Conservation (phyloP, 1,140 invertebrate genomes). For the Drosophila tropicalis region DNA sequence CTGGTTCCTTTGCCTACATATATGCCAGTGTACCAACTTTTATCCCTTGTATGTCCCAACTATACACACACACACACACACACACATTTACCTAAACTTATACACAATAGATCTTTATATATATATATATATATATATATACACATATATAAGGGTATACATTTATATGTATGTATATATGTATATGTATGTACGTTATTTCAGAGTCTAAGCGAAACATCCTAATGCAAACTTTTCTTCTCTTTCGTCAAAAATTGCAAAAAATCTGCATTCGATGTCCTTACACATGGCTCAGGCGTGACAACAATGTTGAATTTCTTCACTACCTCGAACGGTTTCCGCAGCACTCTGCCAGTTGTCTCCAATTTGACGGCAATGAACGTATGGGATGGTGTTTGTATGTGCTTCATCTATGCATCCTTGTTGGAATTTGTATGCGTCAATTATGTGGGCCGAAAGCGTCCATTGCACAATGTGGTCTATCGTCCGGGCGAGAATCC, state of each 20-base stretch:
- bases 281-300: conserved; percentile 86
- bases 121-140: background rate
- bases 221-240: conserved; percentile 3
- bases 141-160: background rate
- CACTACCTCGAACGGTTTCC: conserved; percentile 95
- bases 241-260: background rate
- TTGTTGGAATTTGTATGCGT: conserved; percentile 96
- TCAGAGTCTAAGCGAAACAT: background rate
- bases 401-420: conserved; percentile 98
- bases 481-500: conserved; percentile 95
- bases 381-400: conserved; percentile 97
- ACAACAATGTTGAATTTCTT: conserved; percentile 99
- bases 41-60: background rate
- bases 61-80: background rate
- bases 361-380: conserved; percentile 97
- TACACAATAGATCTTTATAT: background rate
- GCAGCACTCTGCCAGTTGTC: conserved; percentile 94
- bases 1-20: background rate
- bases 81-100: background rate
- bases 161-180: background rate
- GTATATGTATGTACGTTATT: background rate
- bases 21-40: background rate
- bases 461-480: conserved; percentile 93
- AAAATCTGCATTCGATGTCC: no score
- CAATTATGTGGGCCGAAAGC: conserved; percentile 96